Percentiles rank a stretch among this genome's conserved stretches.
Evolutionary conservation across 2,797 vertebrate genomes (phyloP).

Genomic region (Prunella strophiata): DNA sequence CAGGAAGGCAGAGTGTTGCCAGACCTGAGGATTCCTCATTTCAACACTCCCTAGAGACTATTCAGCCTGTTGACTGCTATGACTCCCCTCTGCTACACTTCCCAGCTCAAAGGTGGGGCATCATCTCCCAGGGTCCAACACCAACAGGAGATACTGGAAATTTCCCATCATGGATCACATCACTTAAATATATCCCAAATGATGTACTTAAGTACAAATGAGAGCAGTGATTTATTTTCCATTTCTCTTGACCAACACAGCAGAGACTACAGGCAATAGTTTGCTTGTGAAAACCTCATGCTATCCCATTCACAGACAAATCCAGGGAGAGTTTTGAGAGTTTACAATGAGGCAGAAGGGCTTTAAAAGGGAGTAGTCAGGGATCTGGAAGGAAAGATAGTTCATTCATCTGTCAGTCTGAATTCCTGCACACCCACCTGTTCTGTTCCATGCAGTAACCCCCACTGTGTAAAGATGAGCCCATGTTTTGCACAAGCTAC

Average conservation of each 20-base stretch:
- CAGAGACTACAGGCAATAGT: background rate
- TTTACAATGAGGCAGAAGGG: background rate
- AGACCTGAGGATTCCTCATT: background rate
- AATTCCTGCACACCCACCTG: slow-evolving; percentile 33
- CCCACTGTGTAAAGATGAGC: background rate
- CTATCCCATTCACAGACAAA: background rate
- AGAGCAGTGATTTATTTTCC: background rate
- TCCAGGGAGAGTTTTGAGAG: background rate
- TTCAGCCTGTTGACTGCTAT: background rate
- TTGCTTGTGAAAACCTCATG: background rate
- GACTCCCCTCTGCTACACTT: background rate
- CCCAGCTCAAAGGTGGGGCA: background rate
- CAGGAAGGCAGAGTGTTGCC: fast-evolving
- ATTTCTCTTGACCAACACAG: background rate
- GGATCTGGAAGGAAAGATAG: background rate
- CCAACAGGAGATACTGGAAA: background rate
- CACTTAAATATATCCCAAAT: background rate
- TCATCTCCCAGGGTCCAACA: background rate
- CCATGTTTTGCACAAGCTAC: slow-evolving; percentile 4
- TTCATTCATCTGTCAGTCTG: background rate
- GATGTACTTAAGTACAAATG: background rate
- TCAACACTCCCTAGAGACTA: background rate
- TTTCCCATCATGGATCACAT: background rate
- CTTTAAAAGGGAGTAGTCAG: background rate
- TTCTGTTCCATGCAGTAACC: background rate